phyloP scores from a whole-genome alignment of 2,797 vertebrate species.

The Chaunax sp. region DNA sequence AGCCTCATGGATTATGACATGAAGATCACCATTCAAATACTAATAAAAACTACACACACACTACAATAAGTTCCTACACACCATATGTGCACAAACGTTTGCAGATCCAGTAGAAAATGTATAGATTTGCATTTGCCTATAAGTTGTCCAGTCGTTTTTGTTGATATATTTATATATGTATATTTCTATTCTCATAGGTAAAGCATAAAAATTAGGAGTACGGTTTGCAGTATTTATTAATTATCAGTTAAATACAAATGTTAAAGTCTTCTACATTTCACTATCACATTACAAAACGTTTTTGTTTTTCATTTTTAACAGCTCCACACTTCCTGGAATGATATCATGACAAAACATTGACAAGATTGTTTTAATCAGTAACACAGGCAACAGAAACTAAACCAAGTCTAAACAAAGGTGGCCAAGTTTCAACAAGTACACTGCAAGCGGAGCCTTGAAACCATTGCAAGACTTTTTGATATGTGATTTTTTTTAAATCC shows the following conservation, averaged over 20 bases:
- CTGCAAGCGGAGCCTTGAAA: not conserved
- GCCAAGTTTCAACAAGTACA: not conserved
- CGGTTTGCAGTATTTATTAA: not conserved
- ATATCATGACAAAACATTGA: not conserved
- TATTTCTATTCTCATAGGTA: not conserved
- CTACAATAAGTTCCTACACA: not conserved
- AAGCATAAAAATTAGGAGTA: not conserved
- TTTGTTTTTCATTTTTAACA: slow-evolving; percentile 14
- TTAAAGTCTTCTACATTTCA: not conserved
- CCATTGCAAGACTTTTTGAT: not conserved
- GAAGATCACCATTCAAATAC: not conserved
- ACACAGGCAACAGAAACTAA: slow-evolving; percentile 9
- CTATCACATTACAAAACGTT: too few relatives aligned
- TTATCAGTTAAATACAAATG: not conserved
- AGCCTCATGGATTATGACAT: not conserved
- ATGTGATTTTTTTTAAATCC: slow-evolving; percentile 28
- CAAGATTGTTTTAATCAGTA: not conserved
- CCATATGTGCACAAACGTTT: too few relatives aligned
- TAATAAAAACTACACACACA: not conserved
- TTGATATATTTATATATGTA: too few relatives aligned
- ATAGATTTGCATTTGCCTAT: not conserved
- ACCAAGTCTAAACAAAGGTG: not conserved
- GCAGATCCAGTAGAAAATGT: not conserved
- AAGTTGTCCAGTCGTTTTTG: too few relatives aligned
- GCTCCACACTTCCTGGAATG: not conserved